Evolutionary conservation across 2,113 vertebrate genomes (phyloP).

Genomic region (Trogon melanurus): DNA sequence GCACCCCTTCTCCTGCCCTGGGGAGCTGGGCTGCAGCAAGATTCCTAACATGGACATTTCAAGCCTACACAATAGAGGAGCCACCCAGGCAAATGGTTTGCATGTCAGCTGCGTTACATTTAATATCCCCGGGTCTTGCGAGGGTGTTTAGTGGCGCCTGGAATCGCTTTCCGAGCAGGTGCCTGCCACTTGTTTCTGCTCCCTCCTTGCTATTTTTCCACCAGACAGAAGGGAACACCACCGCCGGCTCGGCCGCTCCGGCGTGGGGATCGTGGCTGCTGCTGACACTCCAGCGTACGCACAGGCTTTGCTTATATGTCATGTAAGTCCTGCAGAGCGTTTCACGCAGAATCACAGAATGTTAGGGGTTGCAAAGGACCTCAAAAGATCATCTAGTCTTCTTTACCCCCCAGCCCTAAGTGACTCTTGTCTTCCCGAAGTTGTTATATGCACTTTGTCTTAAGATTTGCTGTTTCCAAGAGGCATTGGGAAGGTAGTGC

Average conservation of each 20-base stretch:
- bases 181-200: neutral
- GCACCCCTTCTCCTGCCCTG: neutral
- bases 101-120: neutral
- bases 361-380: too few relatives aligned
- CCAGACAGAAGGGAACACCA: neutral
- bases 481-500: neutral
- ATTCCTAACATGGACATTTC: neutral
- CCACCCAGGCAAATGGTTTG: neutral
- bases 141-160: neutral
- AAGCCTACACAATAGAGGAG: neutral
- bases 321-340: neutral
- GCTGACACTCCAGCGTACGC: rapidly evolving
- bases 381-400: neutral
- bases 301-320: neutral
- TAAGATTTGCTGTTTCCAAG: neutral
- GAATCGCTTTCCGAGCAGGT: neutral
- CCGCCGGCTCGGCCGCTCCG: neutral
- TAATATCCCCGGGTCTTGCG: neutral
- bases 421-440: neutral
- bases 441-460: neutral
- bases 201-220: neutral
- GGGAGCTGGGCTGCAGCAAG: neutral
- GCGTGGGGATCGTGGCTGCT: neutral
- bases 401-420: neutral
- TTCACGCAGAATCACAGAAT: neutral